Evolutionary conservation across 1,140 invertebrate species (phyloP).

Genomic region (Oryzaephilus surinamensis): DNA sequence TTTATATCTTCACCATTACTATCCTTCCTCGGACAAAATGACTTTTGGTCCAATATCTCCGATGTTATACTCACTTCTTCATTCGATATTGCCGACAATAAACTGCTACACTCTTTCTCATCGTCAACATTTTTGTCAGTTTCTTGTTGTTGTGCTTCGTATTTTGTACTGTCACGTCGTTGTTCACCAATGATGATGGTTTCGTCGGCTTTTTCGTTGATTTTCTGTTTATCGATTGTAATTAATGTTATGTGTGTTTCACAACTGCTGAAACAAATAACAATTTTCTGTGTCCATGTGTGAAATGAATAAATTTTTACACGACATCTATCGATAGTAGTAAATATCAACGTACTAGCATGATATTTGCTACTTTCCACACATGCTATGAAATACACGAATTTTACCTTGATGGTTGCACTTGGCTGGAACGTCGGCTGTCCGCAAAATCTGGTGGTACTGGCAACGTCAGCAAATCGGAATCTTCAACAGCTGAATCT

Average conservation of each 20-base stretch:
- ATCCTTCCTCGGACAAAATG: slow-evolving; percentile 34
- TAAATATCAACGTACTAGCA: too few relatives aligned
- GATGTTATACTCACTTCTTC: slow-evolving; percentile 56
- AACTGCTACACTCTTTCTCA: slow-evolving; percentile 40
- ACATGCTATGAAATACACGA: too few relatives aligned
- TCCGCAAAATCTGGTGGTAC: slow-evolving; percentile 68
- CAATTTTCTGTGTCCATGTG: too few relatives aligned
- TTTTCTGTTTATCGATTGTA: slow-evolving; percentile 21
- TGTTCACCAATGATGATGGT: slow-evolving; percentile 21
- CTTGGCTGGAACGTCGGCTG: slow-evolving; percentile 44
- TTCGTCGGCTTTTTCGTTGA: slow-evolving; percentile 23
- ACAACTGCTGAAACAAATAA: too few relatives aligned
- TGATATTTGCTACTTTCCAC: too few relatives aligned
- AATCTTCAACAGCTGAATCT: slow-evolving; percentile 48
- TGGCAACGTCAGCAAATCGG: slow-evolving; percentile 40
- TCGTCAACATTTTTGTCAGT: slow-evolving; percentile 23
- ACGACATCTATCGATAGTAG: too few relatives aligned
- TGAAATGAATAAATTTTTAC: too few relatives aligned
- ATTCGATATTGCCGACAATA: slow-evolving; percentile 54
- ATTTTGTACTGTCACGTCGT: slow-evolving; percentile 10
- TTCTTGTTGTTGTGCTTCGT: slow-evolving; percentile 17
- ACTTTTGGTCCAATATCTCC: slow-evolving; percentile 48
- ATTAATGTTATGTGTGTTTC: too few relatives aligned
- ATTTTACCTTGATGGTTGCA: slow-evolving; percentile 26
- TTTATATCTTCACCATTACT: slow-evolving; percentile 41